Evolutionary conservation across 2,888 invertebrate species (phyloP), one percentile per base, ranked within the genome.

Genomic region (Drosophila leonis): DNA sequence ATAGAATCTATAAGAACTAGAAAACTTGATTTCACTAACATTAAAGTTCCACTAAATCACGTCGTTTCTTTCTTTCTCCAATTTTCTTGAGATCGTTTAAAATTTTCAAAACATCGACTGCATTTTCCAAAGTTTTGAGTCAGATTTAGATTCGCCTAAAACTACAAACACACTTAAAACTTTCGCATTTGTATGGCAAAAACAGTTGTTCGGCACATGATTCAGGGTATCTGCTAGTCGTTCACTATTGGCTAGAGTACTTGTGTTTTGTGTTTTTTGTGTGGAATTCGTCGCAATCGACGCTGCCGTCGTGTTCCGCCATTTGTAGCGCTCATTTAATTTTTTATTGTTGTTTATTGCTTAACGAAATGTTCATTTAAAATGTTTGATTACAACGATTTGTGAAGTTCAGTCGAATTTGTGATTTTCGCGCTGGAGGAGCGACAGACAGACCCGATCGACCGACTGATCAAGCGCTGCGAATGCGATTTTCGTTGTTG

Each of bases 341-440:
- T 87, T 73, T 82, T 89, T 85, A 89, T 87, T 89, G 85, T 86
- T 86, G 82, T 86, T 82, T 90, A 82, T 83, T 83, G 85, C 88
- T 81, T 65, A 80, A 78, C 85, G 71, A 84, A 84, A 87, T 73
- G 86, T 85, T 85, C 80, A 79, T 88, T 90, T 91, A 84, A 91
- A 91, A 91, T 90, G 90, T 90, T 90, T 88, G 86, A 90, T 89
- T 89, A 84, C 84, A 89, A 90, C 83, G 90, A 85, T 90, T 86
- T 82, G 81, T 78, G 83, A 78, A 85, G 87, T 91, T 91, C 88
- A 91, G 91, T 91, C 85, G 88, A 90, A 79, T 86, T 85, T 86
- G 80, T 85, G 90, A 88, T 89, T 90, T 83, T 82, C 78, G 78
- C 72, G 84, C 84, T 86, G 89, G 68, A 83, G 87, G 84, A 88